A percentile compares a stretch with the other conserved stretches of the same genome.
Evolutionary conservation across 2,113 vertebrate genomes (phyloP).

Genomic region (Epinephelus cyanopodus): DNA sequence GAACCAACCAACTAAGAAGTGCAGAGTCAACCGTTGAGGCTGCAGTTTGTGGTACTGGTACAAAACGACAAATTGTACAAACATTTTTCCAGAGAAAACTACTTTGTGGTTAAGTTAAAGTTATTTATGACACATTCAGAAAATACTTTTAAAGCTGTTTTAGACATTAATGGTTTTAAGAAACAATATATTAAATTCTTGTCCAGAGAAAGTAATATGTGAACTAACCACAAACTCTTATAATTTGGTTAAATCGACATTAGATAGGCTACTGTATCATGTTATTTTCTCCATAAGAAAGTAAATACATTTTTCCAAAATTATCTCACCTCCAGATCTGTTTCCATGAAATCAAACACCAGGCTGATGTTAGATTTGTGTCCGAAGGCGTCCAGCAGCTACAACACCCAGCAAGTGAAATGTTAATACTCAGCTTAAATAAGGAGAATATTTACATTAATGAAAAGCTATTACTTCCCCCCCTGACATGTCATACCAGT

Average conservation of each 20-base stretch:
- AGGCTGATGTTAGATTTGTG: slow-evolving; percentile 99
- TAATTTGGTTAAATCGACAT: background rate
- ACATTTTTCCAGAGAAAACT: too few species aligned
- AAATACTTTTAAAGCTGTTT: background rate
- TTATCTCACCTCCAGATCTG: slow-evolving; percentile 94
- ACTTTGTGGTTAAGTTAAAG: too few species aligned
- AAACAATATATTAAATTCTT: background rate
- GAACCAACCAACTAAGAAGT: background rate
- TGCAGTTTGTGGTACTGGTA: background rate
- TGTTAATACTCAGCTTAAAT: background rate
- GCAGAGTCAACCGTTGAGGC: background rate
- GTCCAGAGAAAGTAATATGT: background rate
- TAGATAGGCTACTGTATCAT: background rate
- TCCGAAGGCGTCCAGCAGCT: slow-evolving; percentile 98
- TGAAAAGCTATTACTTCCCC: background rate
- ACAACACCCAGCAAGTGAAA: slow-evolving; percentile 48
- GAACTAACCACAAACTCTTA: background rate
- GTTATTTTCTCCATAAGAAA: background rate
- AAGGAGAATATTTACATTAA: background rate
- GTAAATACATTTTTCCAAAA: background rate
- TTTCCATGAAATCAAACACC: slow-evolving; percentile 99
- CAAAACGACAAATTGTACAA: too few species aligned
- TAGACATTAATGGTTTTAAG: background rate
- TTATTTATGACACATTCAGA: background rate
- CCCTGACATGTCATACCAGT: background rate